Evolutionary conservation across 2,113 vertebrate genomes (phyloP), one percentile per base, ranked within the genome.

Genomic region (Dicaeum eximium): DNA sequence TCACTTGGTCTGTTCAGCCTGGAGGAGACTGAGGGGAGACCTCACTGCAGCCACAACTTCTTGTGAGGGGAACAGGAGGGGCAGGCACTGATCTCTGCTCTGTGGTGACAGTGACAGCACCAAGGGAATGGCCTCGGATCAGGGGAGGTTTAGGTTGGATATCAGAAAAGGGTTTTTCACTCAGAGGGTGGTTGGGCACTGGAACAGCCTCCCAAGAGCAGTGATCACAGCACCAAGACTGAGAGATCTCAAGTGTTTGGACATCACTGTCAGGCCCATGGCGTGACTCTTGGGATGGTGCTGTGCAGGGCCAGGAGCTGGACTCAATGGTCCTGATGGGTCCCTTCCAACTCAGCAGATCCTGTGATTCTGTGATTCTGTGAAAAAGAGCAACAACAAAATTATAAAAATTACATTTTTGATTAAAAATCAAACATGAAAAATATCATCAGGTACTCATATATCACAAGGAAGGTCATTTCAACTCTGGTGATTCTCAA

Each of bases 91-190:
- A 25, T 66, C 21, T 50, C 37, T 83, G 2, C 17, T 45, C 17
- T 60, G 5, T 44, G 3, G 1, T 44, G 27, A 44, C 35, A 58
- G 14, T 1, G 51, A 27, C 11, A 37, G 37, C 13, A 67, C 21
- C 0, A 1, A 86, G 21, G 19, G 6, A 75, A 58, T 27, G 6
- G 27, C 13, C 14, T 31, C 1, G 0, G 10, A 25, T 44, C 17
- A 51, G 53, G 23, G 37, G 3, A 58, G 6, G 9, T 44, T 67
- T 51, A 14, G 25, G 25, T 8, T 51, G 51, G 21, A 22, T 37
- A 50, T 50, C 10, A 67, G 31, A 3, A 35, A 17, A 86, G 17
- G 2, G 2, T 42, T 75, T 11, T 58, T 31, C 11, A 6, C 51
- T 7, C 21, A 25, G 21, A 21, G 13, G 7, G 10, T 57, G 3